These are phyloP conservation scores for Bungarus multicinctus DNA, from an alignment of 2,113 vertebrate genomes.

Conservation along the genomic window DNA sequence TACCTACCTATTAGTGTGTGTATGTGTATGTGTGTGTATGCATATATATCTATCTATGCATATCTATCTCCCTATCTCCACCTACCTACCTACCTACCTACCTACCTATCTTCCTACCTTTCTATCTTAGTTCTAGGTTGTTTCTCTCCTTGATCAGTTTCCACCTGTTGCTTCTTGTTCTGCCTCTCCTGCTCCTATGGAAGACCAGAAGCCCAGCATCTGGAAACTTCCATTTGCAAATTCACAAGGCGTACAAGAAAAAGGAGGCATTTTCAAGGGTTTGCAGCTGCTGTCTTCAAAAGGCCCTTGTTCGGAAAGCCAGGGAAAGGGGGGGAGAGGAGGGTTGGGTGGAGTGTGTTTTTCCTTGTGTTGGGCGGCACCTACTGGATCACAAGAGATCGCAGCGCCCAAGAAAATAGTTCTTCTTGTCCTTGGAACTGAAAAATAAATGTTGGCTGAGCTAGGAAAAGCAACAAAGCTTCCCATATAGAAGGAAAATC, in stretches of 20 bases:
- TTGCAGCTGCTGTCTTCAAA: not conserved
- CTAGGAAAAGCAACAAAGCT: not conserved
- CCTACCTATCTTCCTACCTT: no score
- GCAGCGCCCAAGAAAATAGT: not conserved
- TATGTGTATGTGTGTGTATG: no score
- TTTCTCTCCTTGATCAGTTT: accelerated
- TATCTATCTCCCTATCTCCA: no score
- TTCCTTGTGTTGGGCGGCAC: not conserved
- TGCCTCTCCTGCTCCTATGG: not conserved
- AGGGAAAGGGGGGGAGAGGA: accelerated
- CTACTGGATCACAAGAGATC: not conserved
- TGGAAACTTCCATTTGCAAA: not conserved
- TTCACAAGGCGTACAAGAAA: not conserved
- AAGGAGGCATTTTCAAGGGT: not conserved
- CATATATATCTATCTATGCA: no score
- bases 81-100: no score
- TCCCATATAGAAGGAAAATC: not conserved
- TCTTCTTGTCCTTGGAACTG: not conserved
- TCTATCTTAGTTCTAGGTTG: not conserved
- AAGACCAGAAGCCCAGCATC: not conserved
- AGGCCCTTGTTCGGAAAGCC: not conserved
- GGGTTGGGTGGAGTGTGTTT: not conserved
- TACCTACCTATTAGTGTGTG: no score
- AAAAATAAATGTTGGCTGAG: not conserved
- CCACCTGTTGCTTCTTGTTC: not conserved